Percentiles rank a stretch among this genome's conserved stretches.
phyloP scores from a whole-genome alignment of 2,888 invertebrate genomes.

The Meghimatium bilineatum region DNA sequence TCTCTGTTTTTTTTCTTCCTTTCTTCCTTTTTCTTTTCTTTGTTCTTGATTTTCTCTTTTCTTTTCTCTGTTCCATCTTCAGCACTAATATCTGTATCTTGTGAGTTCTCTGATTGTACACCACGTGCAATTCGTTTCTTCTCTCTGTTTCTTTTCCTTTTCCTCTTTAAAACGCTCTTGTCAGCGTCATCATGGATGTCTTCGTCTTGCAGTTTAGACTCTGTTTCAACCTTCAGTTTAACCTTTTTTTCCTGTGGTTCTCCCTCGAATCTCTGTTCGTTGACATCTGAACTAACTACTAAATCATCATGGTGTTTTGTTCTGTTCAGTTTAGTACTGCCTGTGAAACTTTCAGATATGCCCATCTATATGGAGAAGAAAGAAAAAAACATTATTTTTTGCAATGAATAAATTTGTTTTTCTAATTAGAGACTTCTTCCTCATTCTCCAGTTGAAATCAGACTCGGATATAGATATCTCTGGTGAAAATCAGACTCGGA shows the following conservation, averaged over 20 bases:
- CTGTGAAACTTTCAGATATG: not conserved
- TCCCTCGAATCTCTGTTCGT: not conserved
- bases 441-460: too few relatives aligned
- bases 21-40: too few relatives aligned
- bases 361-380: not conserved
- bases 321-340: not conserved
- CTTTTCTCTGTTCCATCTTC: not conserved
- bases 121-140: not conserved
- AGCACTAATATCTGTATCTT: not conserved
- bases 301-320: too few relatives aligned
- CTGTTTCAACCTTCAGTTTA: not conserved
- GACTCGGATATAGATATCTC: too few relatives aligned
- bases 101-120: not conserved
- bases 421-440: too few relatives aligned
- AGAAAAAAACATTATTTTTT: too few relatives aligned
- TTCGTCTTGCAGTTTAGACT: not conserved
- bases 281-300: not conserved
- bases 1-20: too few relatives aligned
- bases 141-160: slow-evolving; percentile 10
- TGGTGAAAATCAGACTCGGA: too few relatives aligned
- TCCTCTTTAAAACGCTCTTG: not conserved
- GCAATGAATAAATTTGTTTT: too few relatives aligned
- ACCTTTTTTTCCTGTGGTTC: not conserved
- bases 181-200: not conserved
- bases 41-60: not conserved